These are phyloP conservation scores for Pseudopipra pipra DNA, from an alignment of 2,113 vertebrate species.

Conservation along the genomic window DNA sequence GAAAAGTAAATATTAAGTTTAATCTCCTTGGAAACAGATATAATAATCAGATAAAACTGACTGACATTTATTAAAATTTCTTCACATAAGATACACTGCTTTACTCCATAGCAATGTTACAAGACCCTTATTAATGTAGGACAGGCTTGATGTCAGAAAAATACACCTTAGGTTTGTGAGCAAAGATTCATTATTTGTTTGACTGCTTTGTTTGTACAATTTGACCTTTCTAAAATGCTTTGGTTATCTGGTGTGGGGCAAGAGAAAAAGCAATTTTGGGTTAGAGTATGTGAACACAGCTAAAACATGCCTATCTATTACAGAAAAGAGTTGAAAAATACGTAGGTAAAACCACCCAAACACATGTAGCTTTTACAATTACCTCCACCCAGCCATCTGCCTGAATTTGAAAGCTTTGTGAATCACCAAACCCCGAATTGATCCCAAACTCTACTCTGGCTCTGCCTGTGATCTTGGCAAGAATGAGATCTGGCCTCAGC, in stretches of 20 bases:
- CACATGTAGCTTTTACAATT: not conserved
- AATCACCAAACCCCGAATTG: not conserved
- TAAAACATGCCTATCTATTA: not conserved
- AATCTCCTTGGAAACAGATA: not conserved
- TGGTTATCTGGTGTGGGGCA: not conserved
- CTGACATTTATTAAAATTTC: not conserved
- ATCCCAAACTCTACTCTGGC: not conserved
- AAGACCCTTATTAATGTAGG: not conserved
- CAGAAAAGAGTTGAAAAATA: not conserved
- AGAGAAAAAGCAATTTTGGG: not conserved
- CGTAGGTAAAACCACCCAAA: not conserved
- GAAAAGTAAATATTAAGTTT: constrained; percentile 1
- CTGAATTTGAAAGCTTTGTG: not conserved
- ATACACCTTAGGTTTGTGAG: not conserved
- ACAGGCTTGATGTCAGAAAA: not conserved
- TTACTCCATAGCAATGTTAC: not conserved
- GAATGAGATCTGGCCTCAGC: not conserved
- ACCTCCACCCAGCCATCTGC: not conserved
- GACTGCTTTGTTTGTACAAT: not conserved
- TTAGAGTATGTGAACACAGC: not conserved
- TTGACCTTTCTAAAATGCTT: not conserved
- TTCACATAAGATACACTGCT: not conserved
- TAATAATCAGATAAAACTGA: not conserved
- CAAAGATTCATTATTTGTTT: not conserved
- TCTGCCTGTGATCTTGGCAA: rapidly evolving